Conservation (phyloP, 2,797 vertebrate genomes). For the Acanthurus tractus region DNA sequence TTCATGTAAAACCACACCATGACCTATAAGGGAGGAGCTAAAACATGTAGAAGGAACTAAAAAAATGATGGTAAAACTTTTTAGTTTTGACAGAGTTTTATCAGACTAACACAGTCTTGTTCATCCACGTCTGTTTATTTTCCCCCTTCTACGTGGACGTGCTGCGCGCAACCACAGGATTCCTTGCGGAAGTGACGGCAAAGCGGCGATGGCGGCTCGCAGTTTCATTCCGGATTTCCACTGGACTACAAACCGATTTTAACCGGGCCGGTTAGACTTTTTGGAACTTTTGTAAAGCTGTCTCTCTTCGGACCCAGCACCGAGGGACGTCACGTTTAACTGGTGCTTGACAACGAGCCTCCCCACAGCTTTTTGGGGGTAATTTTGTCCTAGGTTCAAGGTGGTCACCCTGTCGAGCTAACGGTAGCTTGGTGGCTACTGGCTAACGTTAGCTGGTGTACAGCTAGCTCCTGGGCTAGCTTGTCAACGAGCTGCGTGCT, state of each 20-base stretch:
- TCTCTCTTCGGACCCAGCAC: slow-evolving; percentile 32
- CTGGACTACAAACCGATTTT: slow-evolving; percentile 83
- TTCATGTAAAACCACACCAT: neutral
- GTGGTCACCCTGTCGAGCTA: slow-evolving; percentile 84
- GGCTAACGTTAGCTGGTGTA: slow-evolving; percentile 65
- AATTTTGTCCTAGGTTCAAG: slow-evolving; percentile 78
- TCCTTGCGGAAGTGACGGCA: slow-evolving; percentile 87
- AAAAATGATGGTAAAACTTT: fast-evolving
- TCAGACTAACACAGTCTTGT: neutral
- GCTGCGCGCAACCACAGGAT: slow-evolving; percentile 71
- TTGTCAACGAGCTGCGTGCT: slow-evolving; percentile 75
- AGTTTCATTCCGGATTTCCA: slow-evolving; percentile 87
- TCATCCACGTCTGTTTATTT: slow-evolving; percentile 75
- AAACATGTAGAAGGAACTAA: too few species aligned
- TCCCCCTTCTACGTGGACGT: slow-evolving; percentile 80
- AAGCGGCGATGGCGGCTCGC: slow-evolving; percentile 87
- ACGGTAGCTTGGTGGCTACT: slow-evolving; percentile 74
- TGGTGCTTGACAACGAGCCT: slow-evolving; percentile 38
- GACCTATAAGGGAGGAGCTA: neutral
- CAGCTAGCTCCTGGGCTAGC: slow-evolving; percentile 65
- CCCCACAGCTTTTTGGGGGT: slow-evolving; percentile 51
- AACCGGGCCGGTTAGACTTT: slow-evolving; percentile 76
- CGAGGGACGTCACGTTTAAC: slow-evolving; percentile 20
- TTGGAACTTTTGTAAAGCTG: slow-evolving; percentile 59
- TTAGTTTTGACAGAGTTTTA: neutral